A percentile compares a stretch with the other conserved stretches of the same genome.
Evolutionary conservation across 2,888 invertebrate species (phyloP).

Genomic region (Eupeodes latifasciatus): DNA sequence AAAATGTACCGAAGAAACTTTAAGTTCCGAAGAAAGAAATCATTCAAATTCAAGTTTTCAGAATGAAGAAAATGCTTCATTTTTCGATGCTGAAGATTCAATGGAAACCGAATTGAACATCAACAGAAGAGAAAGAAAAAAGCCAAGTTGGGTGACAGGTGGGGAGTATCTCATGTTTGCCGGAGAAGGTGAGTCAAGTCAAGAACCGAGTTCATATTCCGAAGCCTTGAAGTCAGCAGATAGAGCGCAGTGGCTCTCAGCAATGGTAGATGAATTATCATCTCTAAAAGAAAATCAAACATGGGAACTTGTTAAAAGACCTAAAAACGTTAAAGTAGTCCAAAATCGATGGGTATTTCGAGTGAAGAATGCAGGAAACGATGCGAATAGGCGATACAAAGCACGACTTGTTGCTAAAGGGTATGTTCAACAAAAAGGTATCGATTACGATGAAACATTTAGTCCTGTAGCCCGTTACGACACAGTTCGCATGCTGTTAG

Average conservation of each 20-base stretch:
- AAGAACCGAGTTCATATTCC: neutral
- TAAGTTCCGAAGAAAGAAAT: too few species aligned
- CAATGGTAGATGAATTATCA: neutral
- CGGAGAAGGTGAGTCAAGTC: neutral
- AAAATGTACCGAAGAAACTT: too few species aligned
- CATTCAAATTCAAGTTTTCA: too few species aligned
- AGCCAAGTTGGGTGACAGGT: too few species aligned
- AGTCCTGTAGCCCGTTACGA: constrained; percentile 1
- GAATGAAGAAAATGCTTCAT: too few species aligned
- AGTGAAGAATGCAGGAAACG: neutral
- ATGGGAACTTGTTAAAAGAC: neutral
- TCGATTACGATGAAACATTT: constrained; percentile 23
- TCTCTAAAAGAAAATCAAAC: neutral
- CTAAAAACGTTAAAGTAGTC: neutral
- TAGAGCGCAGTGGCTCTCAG: neutral
- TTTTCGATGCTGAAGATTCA: too few species aligned
- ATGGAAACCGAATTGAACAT: too few species aligned
- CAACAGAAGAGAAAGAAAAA: too few species aligned
- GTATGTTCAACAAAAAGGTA: constrained; percentile 16
- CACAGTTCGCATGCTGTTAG: neutral
- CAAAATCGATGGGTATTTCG: constrained; percentile 6
- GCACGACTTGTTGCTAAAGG: constrained; percentile 18
- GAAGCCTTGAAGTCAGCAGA: too few species aligned
- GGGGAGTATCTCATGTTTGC: too few species aligned
- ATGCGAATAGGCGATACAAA: neutral